Percentiles rank a stretch among this genome's conserved stretches.
phyloP scores from a whole-genome alignment of 2,113 vertebrate species.

The Sinocyclocheilus anshuiensis region DNA sequence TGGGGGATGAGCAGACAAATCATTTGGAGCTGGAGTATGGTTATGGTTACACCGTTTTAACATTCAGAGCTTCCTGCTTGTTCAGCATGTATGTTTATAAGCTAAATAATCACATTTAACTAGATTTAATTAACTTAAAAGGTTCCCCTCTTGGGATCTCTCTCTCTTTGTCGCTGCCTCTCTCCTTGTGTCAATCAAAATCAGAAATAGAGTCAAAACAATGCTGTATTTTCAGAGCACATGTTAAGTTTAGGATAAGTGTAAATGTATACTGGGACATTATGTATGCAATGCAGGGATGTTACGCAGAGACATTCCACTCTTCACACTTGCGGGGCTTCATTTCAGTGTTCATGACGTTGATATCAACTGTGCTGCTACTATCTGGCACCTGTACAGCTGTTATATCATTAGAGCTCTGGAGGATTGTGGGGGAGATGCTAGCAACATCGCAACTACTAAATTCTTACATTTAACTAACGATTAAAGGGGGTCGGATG shows the following conservation, averaged over 20 bases:
- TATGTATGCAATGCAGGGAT: conserved; percentile 8
- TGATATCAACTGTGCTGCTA: not conserved
- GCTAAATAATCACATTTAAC: not conserved
- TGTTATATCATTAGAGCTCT: not conserved
- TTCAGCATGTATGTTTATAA: not conserved
- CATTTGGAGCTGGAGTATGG: not conserved
- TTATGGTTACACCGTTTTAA: not conserved
- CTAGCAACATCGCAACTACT: not conserved
- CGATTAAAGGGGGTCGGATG: not conserved
- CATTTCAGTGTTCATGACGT: not conserved
- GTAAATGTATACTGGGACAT: not conserved
- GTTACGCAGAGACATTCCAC: not conserved
- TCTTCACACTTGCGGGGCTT: not conserved
- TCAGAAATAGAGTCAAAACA: not conserved
- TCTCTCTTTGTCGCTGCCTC: no score
- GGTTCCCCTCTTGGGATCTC: not conserved
- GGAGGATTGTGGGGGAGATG: not conserved
- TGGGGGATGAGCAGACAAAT: not conserved
- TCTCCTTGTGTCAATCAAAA: no score
- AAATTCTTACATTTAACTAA: not conserved
- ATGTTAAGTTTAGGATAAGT: not conserved
- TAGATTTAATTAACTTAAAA: not conserved
- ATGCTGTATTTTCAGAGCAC: not conserved
- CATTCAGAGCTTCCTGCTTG: not conserved
- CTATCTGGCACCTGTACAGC: not conserved